Percentiles rank a stretch among this genome's conserved stretches.
phyloP scores from a whole-genome alignment of 35 echinoderm and acorn worm species.

The Ptychodera flava region DNA sequence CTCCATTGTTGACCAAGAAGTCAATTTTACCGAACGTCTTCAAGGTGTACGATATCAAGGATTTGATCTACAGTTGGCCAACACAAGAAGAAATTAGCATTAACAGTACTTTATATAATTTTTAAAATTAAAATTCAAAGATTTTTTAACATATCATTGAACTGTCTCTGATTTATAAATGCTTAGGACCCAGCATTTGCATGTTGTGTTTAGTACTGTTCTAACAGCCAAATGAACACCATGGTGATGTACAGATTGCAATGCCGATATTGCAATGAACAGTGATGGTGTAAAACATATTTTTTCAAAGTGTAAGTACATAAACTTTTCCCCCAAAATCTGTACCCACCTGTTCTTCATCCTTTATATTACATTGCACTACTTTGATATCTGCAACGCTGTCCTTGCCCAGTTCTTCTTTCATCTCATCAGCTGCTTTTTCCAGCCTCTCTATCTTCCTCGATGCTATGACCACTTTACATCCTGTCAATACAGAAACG shows the following conservation, averaged over 20 bases:
- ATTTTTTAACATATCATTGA: too few species aligned
- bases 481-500: conserved; percentile 70
- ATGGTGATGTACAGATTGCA: too few species aligned
- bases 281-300: too few species aligned
- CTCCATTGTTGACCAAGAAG: conserved; percentile 90
- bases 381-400: conserved; percentile 55
- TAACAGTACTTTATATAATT: not conserved
- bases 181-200: too few species aligned
- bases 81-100: not conserved
- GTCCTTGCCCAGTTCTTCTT: conserved; percentile 36
- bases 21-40: conserved; percentile 78
- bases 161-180: too few species aligned
- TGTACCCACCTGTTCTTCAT: conserved; percentile 81
- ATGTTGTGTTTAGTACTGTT: too few species aligned
- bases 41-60: conserved; percentile 64
- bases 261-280: too few species aligned
- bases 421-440: conserved; percentile 50
- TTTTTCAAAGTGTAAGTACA: too few species aligned
- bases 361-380: conserved; percentile 79
- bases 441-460: conserved; percentile 72
- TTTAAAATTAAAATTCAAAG: too few species aligned
- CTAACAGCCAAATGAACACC: too few species aligned
- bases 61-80: conserved; percentile 48
- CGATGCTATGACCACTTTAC: conserved; percentile 90
- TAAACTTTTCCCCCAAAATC: too few species aligned